Conservation (phyloP, 2,888 invertebrate genomes). For the Cremastinae sp. region DNA sequence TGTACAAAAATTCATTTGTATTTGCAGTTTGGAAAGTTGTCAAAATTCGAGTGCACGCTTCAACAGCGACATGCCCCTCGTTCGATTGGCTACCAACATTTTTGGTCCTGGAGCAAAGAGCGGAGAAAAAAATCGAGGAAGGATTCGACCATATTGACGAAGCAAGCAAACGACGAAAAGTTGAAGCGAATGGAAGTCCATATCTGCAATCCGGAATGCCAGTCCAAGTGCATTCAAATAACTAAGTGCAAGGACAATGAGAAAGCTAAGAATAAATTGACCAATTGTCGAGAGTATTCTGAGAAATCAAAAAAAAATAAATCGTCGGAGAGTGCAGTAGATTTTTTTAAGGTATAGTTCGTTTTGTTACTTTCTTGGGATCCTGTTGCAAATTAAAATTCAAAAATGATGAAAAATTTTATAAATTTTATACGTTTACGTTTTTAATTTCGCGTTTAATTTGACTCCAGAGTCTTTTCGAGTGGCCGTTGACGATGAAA, state of each 20-base stretch:
- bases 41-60: conserved; percentile 27
- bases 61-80: neutral
- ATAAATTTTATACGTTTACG: too few species aligned
- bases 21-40: conserved; percentile 10
- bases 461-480: conserved; percentile 45
- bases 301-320: neutral
- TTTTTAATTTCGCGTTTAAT: too few species aligned
- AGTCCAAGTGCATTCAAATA: conserved; percentile 55
- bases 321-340: conserved; percentile 33
- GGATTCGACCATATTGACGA: conserved; percentile 3
- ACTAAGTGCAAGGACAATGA: conserved; percentile 40
- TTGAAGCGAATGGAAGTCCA: too few species aligned
- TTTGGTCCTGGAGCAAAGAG: conserved; percentile 51
- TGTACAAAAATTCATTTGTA: neutral
- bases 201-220: conserved; percentile 41
- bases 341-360: too few species aligned
- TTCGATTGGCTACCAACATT: conserved; percentile 33
- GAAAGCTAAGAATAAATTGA: conserved; percentile 33
- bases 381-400: too few species aligned
- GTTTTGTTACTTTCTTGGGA: too few species aligned
- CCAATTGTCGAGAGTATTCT: conserved; percentile 43
- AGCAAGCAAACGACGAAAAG: conserved; percentile 47
- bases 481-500: neutral
- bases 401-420: too few species aligned
- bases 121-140: conserved; percentile 32